phyloP scores from a whole-genome alignment of 2,113 vertebrate genomes.

The Neopipo cinnamomea region DNA sequence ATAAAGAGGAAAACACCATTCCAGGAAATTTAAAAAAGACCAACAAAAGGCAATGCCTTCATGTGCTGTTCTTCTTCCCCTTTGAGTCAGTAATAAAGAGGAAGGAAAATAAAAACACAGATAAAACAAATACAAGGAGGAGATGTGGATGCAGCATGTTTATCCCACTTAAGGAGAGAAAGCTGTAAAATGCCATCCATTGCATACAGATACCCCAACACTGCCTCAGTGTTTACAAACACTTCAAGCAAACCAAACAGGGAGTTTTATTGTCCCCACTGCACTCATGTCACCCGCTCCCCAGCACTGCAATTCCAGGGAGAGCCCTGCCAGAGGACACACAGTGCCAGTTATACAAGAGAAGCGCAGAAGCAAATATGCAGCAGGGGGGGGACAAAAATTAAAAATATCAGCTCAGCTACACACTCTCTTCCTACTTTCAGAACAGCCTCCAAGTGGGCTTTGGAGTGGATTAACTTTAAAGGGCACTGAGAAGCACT shows the following conservation, averaged over 20 bases:
- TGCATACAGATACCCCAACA: background rate
- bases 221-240: slow-evolving; percentile 18
- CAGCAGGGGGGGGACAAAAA: background rate
- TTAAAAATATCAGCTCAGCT: background rate
- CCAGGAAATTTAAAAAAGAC: slow-evolving; percentile 20
- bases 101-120: background rate
- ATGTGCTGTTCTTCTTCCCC: background rate
- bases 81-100: background rate
- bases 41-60: background rate
- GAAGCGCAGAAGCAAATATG: slow-evolving; percentile 4
- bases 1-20: background rate
- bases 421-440: background rate
- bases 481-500: background rate
- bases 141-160: background rate
- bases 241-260: slow-evolving; percentile 11
- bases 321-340: slow-evolving; percentile 60
- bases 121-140: background rate
- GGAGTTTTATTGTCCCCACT: slow-evolving; percentile 46
- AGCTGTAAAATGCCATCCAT: background rate
- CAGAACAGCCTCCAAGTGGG: background rate
- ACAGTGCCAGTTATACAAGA: slow-evolving; percentile 58
- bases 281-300: slow-evolving; percentile 12
- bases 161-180: background rate
- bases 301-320: background rate
- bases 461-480: background rate